Evolutionary conservation across 2,113 vertebrate genomes (phyloP), one percentile per base, ranked within the genome.

Genomic region (Chloropsis cyanopogon): DNA sequence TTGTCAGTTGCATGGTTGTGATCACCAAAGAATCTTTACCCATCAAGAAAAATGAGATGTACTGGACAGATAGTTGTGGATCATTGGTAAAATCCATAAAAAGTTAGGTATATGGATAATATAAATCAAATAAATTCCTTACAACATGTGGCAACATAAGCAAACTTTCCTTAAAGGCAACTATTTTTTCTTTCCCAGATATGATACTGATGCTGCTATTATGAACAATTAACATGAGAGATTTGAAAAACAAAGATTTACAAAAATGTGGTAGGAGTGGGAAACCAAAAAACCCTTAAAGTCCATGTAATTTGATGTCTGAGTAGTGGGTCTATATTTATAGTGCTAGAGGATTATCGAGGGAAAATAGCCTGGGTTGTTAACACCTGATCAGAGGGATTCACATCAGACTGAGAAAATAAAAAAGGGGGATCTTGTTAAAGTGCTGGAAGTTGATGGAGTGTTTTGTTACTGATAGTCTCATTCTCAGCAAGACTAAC

Each of bases 381-480:
- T 96, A 91, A 65, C 90, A 96, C 76, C 68, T 93, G 71, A 84
- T 93, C 90, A 64, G 72, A 82, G 56, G 63, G 66, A 93, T 90
- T 96, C 82, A 50, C 71, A 12, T 47, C 61, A 46, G 49, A 82
- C 31, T 92, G 93, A 91, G 90, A 88, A 90, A 93, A 88, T 54
- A 56, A 86, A 88, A 96, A 96, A 60, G 33, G 8, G 6, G 5
- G 17, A 69, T 80, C 41, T 72, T 84, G 68, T 83, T 94, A 94
- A 93, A 95, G 68, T 1, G 3, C 10, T 77, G 72, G 72, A 88
- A 83, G 25, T 42, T 84, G 60, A 84, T 76, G 49, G 56, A 60
- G 52, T 92, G 69, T 96, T 96, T 96, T 96, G 69, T 61, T 93
- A 94, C 37, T 64, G 90, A 93, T 68, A 86, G 56, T 41, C 64